Conservation (phyloP, 2,113 vertebrate genomes). For the Daphoenositta chrysoptera region DNA sequence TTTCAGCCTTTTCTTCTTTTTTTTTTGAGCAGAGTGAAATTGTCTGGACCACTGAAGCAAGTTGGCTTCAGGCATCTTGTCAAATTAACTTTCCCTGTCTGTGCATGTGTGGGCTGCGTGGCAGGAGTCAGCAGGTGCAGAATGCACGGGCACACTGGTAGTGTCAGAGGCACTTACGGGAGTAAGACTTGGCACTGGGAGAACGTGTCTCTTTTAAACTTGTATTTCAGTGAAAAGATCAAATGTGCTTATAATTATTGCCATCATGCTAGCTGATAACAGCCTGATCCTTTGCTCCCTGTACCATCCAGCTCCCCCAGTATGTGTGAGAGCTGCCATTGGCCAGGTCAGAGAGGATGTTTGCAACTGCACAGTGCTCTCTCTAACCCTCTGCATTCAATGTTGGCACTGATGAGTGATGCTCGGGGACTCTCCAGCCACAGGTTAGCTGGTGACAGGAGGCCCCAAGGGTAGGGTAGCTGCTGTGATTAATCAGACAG, state of each 20-base stretch:
- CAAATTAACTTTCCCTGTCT: background rate
- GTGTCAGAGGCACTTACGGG: background rate
- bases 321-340: background rate
- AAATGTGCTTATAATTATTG: background rate
- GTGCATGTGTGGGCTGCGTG: accelerated
- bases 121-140: background rate
- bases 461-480: background rate
- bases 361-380: background rate
- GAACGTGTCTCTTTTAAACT: background rate
- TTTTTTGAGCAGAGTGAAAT: background rate
- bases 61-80: background rate
- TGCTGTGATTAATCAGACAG: background rate
- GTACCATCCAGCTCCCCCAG: background rate
- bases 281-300: background rate
- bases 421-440: background rate
- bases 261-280: background rate
- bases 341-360: background rate
- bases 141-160: background rate
- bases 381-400: background rate
- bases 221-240: background rate
- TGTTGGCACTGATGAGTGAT: background rate
- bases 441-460: background rate
- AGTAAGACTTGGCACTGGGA: background rate
- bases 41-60: background rate
- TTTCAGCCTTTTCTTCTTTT: background rate